Conservation (phyloP, 2,797 vertebrate genomes). For the Pogoniulus pusillus region DNA sequence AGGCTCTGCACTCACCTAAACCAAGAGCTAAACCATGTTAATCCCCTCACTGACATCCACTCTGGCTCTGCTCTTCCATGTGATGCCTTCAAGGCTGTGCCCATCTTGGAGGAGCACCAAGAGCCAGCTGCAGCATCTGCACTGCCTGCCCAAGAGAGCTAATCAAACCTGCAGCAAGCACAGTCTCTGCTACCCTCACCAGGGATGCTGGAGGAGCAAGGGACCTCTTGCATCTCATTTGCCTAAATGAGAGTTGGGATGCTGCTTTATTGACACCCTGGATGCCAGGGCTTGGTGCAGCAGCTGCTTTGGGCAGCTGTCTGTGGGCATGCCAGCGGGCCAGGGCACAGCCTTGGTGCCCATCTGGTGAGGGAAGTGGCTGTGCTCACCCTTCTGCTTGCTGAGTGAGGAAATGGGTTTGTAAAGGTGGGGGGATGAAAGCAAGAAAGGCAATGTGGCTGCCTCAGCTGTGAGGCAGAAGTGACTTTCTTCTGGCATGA, state of each 20-base stretch:
- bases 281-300: fast-evolving
- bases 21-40: background rate
- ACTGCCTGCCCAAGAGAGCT: background rate
- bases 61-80: background rate
- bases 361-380: background rate
- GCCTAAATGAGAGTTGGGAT: background rate
- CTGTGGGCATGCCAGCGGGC: background rate
- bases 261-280: background rate
- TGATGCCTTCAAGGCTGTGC: background rate
- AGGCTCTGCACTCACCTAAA: background rate
- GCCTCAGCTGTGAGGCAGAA: background rate
- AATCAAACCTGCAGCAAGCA: background rate
- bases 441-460: background rate
- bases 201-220: background rate
- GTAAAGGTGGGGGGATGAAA: background rate
- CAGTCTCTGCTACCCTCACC: background rate
- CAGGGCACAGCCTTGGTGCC: background rate
- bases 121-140: background rate
- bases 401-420: background rate
- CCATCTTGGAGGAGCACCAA: background rate
- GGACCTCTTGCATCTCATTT: background rate
- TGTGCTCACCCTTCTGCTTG: background rate
- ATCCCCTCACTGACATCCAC: background rate
- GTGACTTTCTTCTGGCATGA: background rate
- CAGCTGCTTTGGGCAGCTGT: background rate